Evolutionary conservation across 2,888 invertebrate species (phyloP).

Genomic region (Emesis castigata): DNA sequence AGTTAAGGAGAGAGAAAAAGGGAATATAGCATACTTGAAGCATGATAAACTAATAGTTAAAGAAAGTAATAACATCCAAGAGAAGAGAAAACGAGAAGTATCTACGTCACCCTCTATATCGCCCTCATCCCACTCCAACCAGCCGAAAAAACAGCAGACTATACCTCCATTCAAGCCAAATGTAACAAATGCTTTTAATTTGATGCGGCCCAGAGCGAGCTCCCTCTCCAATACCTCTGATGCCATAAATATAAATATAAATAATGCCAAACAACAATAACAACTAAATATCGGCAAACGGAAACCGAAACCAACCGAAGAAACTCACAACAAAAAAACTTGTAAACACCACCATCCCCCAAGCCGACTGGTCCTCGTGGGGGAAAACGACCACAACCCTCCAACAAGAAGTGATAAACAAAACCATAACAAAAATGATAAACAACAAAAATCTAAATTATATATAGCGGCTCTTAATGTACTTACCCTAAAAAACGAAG

Average conservation of each 20-base stretch:
- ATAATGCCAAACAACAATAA: constrained; percentile 16
- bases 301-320: constrained; percentile 6
- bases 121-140: not conserved
- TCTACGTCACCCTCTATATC: constrained; percentile 34
- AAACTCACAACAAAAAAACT: constrained; percentile 5
- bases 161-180: not conserved
- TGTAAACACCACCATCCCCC: not conserved
- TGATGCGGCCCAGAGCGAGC: constrained; percentile 18
- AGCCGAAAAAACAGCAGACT: constrained; percentile 31
- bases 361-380: no score
- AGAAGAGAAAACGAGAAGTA: constrained; percentile 53
- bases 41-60: constrained; percentile 64
- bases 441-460: constrained; percentile 21
- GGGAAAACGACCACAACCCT: constrained; percentile 23
- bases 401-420: constrained; percentile 18
- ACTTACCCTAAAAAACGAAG: constrained; percentile 47
- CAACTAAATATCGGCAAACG: constrained; percentile 21
- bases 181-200: constrained; percentile 7
- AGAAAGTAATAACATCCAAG: constrained; percentile 28
- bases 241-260: not conserved
- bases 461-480: constrained; percentile 41
- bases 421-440: constrained; percentile 1
- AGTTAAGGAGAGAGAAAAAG: constrained; percentile 58
- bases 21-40: constrained; percentile 59
- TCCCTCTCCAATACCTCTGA: constrained; percentile 9